Conservation (phyloP, 2,113 vertebrate species). For the Notothenia coriiceps region DNA sequence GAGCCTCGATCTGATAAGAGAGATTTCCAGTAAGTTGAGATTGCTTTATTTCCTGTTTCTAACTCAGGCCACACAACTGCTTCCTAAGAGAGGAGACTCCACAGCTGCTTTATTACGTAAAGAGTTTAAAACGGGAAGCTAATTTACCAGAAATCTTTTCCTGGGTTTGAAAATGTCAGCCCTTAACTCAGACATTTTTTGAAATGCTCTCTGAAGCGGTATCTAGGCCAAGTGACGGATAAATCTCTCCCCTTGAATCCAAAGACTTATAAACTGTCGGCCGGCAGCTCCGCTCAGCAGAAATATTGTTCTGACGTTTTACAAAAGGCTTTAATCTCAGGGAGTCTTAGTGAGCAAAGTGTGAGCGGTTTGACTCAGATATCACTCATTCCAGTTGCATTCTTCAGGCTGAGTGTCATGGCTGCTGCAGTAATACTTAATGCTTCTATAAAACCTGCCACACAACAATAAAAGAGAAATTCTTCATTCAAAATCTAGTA, state of each 20-base stretch:
- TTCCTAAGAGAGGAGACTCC: neutral
- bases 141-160: neutral
- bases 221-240: constrained; percentile 31
- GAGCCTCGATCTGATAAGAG: neutral
- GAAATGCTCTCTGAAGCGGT: constrained; percentile 11
- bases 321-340: constrained; percentile 32
- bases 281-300: constrained; percentile 29
- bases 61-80: no score
- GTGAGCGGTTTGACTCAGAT: neutral
- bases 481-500: neutral
- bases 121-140: neutral
- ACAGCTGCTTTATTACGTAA: neutral
- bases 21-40: no score
- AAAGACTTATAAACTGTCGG: constrained; percentile 30
- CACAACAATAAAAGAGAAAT: neutral
- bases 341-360: neutral
- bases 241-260: constrained; percentile 39
- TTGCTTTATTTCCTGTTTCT: constrained; percentile 3
- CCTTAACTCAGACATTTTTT: neutral
- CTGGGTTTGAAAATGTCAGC: constrained; percentile 3
- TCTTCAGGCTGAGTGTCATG: no score
- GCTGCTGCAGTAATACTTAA: no score
- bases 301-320: constrained; percentile 25
- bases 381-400: neutral
- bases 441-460: no score